phyloP scores from a whole-genome alignment of 2,888 invertebrate species.

The Yponomeuta sedellus region DNA sequence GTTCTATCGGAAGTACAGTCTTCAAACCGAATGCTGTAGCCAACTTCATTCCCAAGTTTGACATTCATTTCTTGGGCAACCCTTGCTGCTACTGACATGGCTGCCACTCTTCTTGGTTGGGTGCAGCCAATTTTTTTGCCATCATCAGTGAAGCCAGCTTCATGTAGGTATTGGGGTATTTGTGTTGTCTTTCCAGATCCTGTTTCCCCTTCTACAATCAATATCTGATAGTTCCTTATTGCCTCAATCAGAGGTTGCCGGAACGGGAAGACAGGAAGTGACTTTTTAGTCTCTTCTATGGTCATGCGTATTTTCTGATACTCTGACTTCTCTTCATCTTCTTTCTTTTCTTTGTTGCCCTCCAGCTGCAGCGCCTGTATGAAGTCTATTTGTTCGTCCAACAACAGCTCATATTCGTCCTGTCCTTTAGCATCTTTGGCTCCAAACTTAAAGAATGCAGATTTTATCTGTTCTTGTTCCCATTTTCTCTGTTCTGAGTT shows the following conservation, averaged over 20 bases:
- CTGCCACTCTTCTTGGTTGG: conserved; percentile 97
- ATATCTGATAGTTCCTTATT: conserved; percentile 90
- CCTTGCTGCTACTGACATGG: conserved; percentile 99
- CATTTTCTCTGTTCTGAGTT: conserved; percentile 94
- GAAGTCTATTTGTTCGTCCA: conserved; percentile 99
- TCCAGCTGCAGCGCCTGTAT: conserved; percentile 92
- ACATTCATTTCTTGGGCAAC: conserved; percentile 98
- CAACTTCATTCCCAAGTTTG: conserved; percentile 95
- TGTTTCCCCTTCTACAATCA: conserved; percentile 98
- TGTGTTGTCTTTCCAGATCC: conserved; percentile 99
- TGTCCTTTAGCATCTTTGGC: conserved; percentile 87
- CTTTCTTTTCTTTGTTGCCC: conserved; percentile 78
- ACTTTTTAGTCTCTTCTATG: conserved; percentile 93
- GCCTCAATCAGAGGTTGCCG: conserved; percentile 92
- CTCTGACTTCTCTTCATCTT: conserved; percentile 80
- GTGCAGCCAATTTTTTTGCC: conserved; percentile 97
- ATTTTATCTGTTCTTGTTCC: conserved; percentile 97
- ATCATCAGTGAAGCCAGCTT: conserved; percentile 91
- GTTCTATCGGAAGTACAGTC: conserved; percentile 99
- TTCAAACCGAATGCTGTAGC: conserved; percentile 96
- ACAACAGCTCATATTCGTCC: conserved; percentile 92
- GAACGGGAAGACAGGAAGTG: conserved; percentile 96
- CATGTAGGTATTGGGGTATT: conserved; percentile 97
- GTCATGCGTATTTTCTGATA: conserved; percentile 81
- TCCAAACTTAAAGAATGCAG: conserved; percentile 94